Percentiles rank a stretch among this genome's conserved stretches.
phyloP scores from a whole-genome alignment of 1,140 invertebrate genomes.

The Heliconius melpomene region DNA sequence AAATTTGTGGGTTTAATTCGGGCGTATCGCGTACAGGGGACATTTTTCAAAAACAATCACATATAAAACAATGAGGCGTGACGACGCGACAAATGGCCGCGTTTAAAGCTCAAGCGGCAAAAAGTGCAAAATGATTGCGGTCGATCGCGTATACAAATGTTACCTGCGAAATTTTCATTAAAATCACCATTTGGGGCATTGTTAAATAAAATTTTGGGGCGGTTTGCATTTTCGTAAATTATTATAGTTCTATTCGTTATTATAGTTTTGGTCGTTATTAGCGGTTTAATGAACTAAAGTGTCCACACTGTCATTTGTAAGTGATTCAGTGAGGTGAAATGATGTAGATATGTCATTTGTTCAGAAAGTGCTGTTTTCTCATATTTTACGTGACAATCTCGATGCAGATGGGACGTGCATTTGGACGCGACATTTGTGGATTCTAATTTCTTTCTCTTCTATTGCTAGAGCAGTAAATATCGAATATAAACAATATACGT shows the following conservation, averaged over 20 bases:
- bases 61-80: slow-evolving; percentile 67
- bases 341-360: neutral
- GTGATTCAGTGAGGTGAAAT: neutral
- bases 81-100: slow-evolving; percentile 58
- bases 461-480: too few species aligned
- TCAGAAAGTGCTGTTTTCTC: neutral
- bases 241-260: neutral
- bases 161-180: slow-evolving; percentile 14
- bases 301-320: too few species aligned
- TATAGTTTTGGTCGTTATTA: neutral
- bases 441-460: neutral
- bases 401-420: neutral
- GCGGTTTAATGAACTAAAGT: neutral
- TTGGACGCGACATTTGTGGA: neutral
- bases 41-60: slow-evolving; percentile 73
- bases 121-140: slow-evolving; percentile 49
- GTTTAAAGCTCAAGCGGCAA: slow-evolving; percentile 40
- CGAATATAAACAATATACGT: too few species aligned
- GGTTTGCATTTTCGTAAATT: neutral
- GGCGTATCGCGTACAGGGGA: slow-evolving; percentile 46
- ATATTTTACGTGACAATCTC: slow-evolving; percentile 12
- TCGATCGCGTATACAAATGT: slow-evolving; percentile 35
- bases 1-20: slow-evolving; percentile 65
- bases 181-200: neutral
- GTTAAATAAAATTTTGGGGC: neutral